Base-by-base conservation (phyloP, 2,113 vertebrate genomes). In the Cariama cristata region DNA sequence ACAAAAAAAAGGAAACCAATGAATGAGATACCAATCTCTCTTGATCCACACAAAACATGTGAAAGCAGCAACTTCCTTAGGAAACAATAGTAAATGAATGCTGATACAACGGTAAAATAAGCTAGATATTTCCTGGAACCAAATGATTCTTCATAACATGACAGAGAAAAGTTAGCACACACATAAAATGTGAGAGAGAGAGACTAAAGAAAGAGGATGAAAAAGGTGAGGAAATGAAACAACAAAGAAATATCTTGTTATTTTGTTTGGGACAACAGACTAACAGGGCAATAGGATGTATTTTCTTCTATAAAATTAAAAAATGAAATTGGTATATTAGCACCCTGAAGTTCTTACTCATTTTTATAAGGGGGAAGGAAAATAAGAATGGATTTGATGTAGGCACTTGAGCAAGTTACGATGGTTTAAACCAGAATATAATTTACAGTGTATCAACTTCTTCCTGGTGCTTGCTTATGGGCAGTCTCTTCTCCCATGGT, bases 51-150 rank as follows among this genome's bases (percentile, higher is more conserved):
- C 27, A 69, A 86, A 89, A 81, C 24, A 77, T 59, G 15, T 79
- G 74, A 75, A 92, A 89, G 77, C 94, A 96, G 91, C 69, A 79
- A 81, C 80, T 97, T 97, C 91, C 94, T 68, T 53, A 79, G 91
- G 83, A 96, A 96, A 96, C 86, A 91, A 90, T 67, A 24, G 94
- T 42, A 82, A 88, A 81, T 67, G 49, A 87, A 94, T 66, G 89
- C 95, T 96, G 89, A 76, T 88, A 62, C 22, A 59, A 66, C 11
- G 11, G 66, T 79, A 63, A 91, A 96, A 90, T 59, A 94, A 96
- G n/a, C 77, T 68, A 30, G 84, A 66, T 79, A 69, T 74, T 89
- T 96, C 95, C 94, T 95, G 91, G 80, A 86, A 94, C 40, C 49
- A 76, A 89, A 79, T 73, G 35, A 69, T 93, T 93, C 49, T 88